A percentile compares a stretch with the other conserved stretches of the same genome.
Conservation (phyloP, 2,797 vertebrate species). For the Scolopax bukidnonensis region DNA sequence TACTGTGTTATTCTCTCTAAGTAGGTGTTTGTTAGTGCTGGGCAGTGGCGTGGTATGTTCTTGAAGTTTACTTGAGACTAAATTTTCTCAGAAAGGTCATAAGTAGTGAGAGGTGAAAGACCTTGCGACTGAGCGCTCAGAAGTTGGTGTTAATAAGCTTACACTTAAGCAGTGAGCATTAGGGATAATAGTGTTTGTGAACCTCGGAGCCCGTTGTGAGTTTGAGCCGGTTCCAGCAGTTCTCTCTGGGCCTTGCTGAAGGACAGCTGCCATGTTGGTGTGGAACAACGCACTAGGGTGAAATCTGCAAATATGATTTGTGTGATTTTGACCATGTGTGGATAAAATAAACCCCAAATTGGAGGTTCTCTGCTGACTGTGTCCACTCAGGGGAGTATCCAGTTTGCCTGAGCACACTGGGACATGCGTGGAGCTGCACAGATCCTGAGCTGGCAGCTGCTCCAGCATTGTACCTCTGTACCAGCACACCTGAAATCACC, state of each 20-base stretch:
- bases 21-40: constrained; percentile 36
- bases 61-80: neutral
- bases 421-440: rapidly evolving
- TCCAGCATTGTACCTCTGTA: rapidly evolving
- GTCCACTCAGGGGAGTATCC: rapidly evolving
- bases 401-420: rapidly evolving
- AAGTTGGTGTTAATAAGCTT: constrained; percentile 62
- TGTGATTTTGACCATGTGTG: neutral
- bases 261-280: neutral
- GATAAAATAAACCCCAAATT: neutral
- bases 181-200: constrained; percentile 43
- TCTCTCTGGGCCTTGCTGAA: neutral
- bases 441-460: neutral
- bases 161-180: constrained; percentile 30
- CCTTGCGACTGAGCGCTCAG: constrained; percentile 19
- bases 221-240: neutral
- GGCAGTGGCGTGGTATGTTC: neutral
- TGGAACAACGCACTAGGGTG: rapidly evolving
- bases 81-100: constrained; percentile 35
- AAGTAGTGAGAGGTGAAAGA: constrained; percentile 42
- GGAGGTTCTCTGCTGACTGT: neutral
- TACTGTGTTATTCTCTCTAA: constrained; percentile 28
- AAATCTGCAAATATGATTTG: neutral
- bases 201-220: neutral
- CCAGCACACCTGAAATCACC: neutral